A percentile compares a stretch with the other conserved stretches of the same genome.
Evolutionary conservation across 2,888 invertebrate species (phyloP).

Genomic region (Habroteleia sp.): DNA sequence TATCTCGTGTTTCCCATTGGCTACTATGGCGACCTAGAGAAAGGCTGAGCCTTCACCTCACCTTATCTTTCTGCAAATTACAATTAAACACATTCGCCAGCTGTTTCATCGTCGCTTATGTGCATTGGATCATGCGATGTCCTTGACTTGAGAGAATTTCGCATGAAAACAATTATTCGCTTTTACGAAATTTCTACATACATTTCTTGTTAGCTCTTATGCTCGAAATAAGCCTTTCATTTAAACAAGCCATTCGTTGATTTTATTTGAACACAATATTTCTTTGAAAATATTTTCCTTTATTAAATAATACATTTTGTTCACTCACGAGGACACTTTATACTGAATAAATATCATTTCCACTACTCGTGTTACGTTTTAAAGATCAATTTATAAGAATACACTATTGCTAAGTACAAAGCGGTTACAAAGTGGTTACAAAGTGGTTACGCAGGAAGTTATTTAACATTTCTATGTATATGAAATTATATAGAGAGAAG

Average conservation of each 20-base stretch:
- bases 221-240: constrained; percentile 46
- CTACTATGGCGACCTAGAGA: constrained; percentile 62
- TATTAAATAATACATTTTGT: too few relatives aligned
- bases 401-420: too few relatives aligned
- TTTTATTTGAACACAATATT: constrained; percentile 16
- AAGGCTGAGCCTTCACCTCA: constrained; percentile 64
- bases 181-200: constrained; percentile 62
- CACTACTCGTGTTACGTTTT: too few relatives aligned
- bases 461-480: too few relatives aligned
- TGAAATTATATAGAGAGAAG: too few relatives aligned
- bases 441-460: too few relatives aligned
- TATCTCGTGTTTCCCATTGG: constrained; percentile 59
- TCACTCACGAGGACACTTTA: too few relatives aligned
- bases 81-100: constrained; percentile 64
- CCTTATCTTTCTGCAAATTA: constrained; percentile 61
- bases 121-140: constrained; percentile 43
- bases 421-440: too few relatives aligned
- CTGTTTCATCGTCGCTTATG: constrained; percentile 50
- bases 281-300: constrained; percentile 4
- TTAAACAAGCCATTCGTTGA: constrained; percentile 43
- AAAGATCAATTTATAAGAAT: too few relatives aligned
- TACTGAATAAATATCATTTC: too few relatives aligned
- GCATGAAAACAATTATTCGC: constrained; percentile 61
- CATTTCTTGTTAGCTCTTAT: constrained; percentile 29
- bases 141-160: constrained; percentile 65